Evolutionary conservation across 2,888 invertebrate genomes (phyloP).

Genomic region (Diachrysia chrysitis): DNA sequence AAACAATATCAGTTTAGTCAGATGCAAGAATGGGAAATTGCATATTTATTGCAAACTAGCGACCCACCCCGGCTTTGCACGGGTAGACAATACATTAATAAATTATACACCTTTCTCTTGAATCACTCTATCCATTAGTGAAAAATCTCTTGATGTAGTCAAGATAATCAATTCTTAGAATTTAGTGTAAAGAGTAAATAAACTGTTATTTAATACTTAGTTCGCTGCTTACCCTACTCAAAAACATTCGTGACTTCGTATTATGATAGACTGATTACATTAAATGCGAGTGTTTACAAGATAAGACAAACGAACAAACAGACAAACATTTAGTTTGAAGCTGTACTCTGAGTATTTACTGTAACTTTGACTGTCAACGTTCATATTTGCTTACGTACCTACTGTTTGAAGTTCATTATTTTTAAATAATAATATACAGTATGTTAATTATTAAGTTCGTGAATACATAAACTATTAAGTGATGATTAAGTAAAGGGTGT

Average conservation of each 20-base stretch:
- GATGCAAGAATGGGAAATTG: no score
- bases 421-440: not conserved
- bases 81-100: no score
- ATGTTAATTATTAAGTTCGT: not conserved
- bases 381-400: not conserved
- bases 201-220: not conserved
- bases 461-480: not conserved
- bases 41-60: no score
- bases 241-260: not conserved
- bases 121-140: no score
- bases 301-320: conserved; percentile 3
- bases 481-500: not conserved
- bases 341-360: not conserved
- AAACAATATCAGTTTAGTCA: no score
- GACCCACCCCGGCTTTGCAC: no score
- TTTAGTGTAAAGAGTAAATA: no score
- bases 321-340: conserved; percentile 1
- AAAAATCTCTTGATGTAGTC: no score
- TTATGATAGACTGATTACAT: conserved; percentile 1
- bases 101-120: no score
- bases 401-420: not conserved
- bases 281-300: not conserved
- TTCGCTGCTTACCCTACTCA: not conserved
- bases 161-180: no score
- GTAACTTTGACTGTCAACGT: conserved; percentile 1